Percentiles rank a stretch among this genome's conserved stretches.
phyloP scores from a whole-genome alignment of 2,113 vertebrate genomes.

The Oryzias celebensis region DNA sequence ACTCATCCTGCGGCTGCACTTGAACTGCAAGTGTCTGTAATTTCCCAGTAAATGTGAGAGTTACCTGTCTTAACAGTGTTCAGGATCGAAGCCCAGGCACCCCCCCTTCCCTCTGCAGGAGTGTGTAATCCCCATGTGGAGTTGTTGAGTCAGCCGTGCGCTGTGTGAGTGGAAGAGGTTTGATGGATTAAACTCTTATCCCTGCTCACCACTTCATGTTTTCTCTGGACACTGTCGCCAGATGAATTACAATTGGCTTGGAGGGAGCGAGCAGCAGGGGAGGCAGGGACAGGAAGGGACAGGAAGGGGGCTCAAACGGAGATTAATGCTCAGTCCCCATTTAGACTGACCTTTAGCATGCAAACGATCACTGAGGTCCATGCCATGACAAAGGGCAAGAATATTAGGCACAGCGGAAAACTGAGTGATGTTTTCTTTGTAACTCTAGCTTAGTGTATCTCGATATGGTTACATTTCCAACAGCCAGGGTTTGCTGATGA shows the following conservation, averaged over 20 bases:
- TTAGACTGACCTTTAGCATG: constrained; percentile 30
- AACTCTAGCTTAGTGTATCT: too few relatives aligned
- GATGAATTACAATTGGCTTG: constrained; percentile 59
- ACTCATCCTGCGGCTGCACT: constrained; percentile 19
- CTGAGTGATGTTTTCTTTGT: too few relatives aligned
- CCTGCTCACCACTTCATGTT: constrained; percentile 48
- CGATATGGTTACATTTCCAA: too few relatives aligned
- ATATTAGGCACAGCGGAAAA: too few relatives aligned
- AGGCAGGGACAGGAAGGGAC: constrained; percentile 19
- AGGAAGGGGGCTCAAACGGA: constrained; percentile 22
- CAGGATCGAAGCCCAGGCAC: background rate
- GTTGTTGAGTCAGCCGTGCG: constrained; percentile 63
- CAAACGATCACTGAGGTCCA: constrained; percentile 6
- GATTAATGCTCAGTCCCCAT: constrained; percentile 31
- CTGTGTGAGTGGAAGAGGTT: constrained; percentile 56
- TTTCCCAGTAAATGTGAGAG: constrained; percentile 23
- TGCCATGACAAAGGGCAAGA: background rate
- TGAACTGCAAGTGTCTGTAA: background rate
- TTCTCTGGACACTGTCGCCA: constrained; percentile 31
- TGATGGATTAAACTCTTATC: constrained; percentile 74
- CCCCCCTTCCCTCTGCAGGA: constrained; percentile 8
- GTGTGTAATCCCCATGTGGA: constrained; percentile 59
- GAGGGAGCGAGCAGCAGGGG: constrained; percentile 27
- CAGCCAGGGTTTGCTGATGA: too few relatives aligned
- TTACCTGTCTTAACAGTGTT: constrained; percentile 12